Evolutionary conservation across 1,140 invertebrate genomes (phyloP), one percentile per base, ranked within the genome.

Genomic region (Drosophila tani): DNA sequence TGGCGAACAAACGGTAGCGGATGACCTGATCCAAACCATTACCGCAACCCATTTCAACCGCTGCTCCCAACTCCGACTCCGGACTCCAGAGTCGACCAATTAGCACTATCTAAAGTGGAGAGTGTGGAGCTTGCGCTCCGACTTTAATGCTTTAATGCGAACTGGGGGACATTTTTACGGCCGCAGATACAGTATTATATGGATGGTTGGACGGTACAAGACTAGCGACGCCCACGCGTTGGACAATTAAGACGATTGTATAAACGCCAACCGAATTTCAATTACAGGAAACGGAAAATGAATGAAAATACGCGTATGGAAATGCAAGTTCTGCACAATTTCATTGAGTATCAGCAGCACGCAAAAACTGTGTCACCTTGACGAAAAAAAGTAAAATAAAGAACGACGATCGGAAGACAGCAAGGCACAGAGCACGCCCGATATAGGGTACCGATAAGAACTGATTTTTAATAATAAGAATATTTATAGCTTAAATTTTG

Each of bases 341-440:
- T 59, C 81, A 84, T 82, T 87, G 79, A 82, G 59, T 29, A 59
- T 47, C 15, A 58, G 17, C 40, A 59, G 51, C 17, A 59, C 62
- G 47, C 51, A 55, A 14, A 80, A 88, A 84, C 85, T 88, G 78
- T 88, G 84, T 88, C 84, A 87, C 71, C 73, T 83, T 83, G 83
- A 68, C 47, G 43, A 19, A 17, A 27, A 46, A 64, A 64, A 17
- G 21, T 7, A 60, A 57, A 65, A 67, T 53, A 73, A 70, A 62
- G 40, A 47, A 50, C 56, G 60, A 29, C 43, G 59, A 62, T 49
- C 46, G 27, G 21, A 73, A 71, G 43, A 62, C 43, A 64, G 24
- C 38, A 51, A 75, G 41, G 19, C 5, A 60, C 24, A 51, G 29
- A 1, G 15, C 8, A 11, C 8, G 15, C 21, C 8, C 53, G 35